Evolutionary conservation across 2,888 invertebrate genomes (phyloP), one percentile per base, ranked within the genome.

Genomic region (Crematogaster levior): DNA sequence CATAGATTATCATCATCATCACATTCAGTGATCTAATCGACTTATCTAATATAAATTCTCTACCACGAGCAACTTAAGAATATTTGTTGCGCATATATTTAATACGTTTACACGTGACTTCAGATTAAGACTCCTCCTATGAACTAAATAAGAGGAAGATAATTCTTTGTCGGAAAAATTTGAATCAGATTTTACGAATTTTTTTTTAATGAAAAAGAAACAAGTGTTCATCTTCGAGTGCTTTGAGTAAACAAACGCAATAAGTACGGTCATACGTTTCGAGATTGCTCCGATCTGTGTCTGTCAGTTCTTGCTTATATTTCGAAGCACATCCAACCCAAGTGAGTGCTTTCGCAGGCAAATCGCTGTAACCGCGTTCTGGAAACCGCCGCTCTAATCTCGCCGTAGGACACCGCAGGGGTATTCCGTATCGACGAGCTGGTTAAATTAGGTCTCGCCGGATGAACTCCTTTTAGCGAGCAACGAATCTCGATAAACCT

Each of bases 381-480:
- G 27, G 6, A 34, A 24, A 34, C 43, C 34, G 30, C 48, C 60
- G 37, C 9, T 61, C 37, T 61, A 21, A 70, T 70, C 60, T 48
- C 80, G 15, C 60, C 43, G 46, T 24, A 30, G 72, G 27, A 53
- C 63, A 63, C 43, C 43, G 48, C 37, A 34, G 24, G 34, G 21
- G 9, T 53, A n/a, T 30, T 9, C 24, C 46, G 24, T 70, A 63
- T 65, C 34, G 73, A 74, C 63, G 37, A 37, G 34, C 43, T 74
- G 43, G 34, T 53, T 58, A 65, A 81, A 85, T 77, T 85, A 51
- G 61, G 27, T 81, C 68, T 37, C 21, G 30, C 37, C 34, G 72
- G n/a, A 51, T 46, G 65, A 74, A 37, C 53, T 75, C 51, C 72
- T 82, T 56, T 73, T 56, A 53, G 43, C 40, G 60, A 83, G 48